These are phyloP conservation scores for Lithophane socia DNA, from an alignment of 2,888 invertebrate species.

Conservation along the genomic window DNA sequence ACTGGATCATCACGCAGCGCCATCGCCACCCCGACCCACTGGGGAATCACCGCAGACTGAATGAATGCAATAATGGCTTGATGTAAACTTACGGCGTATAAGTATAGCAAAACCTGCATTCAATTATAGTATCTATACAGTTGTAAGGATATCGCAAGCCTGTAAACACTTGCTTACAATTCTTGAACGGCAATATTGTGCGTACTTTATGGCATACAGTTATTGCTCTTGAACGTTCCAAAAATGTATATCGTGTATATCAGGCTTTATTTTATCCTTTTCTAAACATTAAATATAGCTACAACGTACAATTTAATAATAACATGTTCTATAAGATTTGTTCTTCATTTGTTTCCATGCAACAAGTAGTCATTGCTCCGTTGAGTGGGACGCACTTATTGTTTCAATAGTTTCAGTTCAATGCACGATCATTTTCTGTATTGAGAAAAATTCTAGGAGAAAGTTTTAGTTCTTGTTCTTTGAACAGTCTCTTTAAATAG, in stretches of 20 bases:
- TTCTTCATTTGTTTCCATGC: conserved; percentile 18
- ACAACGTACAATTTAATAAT: neutral
- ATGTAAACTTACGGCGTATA: neutral
- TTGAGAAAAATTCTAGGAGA: neutral
- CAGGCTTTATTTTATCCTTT: neutral
- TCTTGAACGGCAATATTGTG: neutral
- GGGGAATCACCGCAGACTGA: too few species aligned
- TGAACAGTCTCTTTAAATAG: neutral
- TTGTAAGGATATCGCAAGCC: neutral
- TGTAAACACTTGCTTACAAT: neutral
- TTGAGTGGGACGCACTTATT: neutral
- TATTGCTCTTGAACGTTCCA: neutral
- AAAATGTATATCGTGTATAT: neutral
- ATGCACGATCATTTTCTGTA: conserved; percentile 12
- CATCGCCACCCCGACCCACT: too few species aligned
- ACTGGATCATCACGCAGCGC: too few species aligned
- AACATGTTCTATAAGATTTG: neutral
- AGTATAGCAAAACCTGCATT: neutral
- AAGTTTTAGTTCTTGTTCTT: conserved; percentile 13
- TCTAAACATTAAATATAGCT: neutral
- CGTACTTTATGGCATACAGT: neutral
- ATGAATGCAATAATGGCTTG: neutral
- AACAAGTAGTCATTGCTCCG: conserved; percentile 23
- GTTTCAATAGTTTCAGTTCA: conserved; percentile 1
- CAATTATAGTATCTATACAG: neutral